A percentile compares a stretch with the other conserved stretches of the same genome.
Evolutionary conservation across 2,797 vertebrate genomes (phyloP).

Genomic region (Neomorphus geoffroyi): DNA sequence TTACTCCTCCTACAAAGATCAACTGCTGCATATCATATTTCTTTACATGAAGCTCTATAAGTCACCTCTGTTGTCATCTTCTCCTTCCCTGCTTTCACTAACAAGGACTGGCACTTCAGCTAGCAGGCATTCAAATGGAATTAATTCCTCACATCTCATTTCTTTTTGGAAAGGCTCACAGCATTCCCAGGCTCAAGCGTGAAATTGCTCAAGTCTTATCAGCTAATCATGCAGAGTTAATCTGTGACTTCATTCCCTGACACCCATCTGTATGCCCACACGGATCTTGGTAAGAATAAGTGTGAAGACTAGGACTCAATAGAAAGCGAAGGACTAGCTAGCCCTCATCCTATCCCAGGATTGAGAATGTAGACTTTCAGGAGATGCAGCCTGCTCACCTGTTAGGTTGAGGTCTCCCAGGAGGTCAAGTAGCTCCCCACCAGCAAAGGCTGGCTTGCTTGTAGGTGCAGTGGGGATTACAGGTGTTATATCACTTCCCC

Average conservation of each 20-base stretch:
- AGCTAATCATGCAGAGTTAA: neutral
- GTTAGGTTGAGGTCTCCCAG: conserved; percentile 93
- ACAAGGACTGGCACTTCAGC: neutral
- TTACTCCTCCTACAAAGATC: neutral
- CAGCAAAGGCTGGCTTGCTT: conserved; percentile 89
- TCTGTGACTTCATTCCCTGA: neutral
- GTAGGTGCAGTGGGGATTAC: conserved; percentile 91
- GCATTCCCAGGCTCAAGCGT: neutral
- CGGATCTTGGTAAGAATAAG: neutral
- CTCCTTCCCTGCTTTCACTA: neutral
- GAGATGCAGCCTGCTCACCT: conserved; percentile 76
- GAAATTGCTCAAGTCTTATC: neutral
- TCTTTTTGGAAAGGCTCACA: neutral
- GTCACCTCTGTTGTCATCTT: neutral
- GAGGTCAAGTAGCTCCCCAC: conserved; percentile 95
- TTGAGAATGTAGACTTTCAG: neutral
- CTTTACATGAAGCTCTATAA: neutral
- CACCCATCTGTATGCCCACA: neutral
- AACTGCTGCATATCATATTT: neutral
- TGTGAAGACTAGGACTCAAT: neutral
- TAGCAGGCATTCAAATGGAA: neutral
- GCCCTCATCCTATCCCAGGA: neutral
- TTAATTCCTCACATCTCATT: neutral
- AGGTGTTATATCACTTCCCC: conserved; percentile 90
- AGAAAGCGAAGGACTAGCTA: neutral